A percentile compares a stretch with the other conserved stretches of the same genome.
Conservation (phyloP, 2,797 vertebrate genomes). For the Acipenser ruthenus region DNA sequence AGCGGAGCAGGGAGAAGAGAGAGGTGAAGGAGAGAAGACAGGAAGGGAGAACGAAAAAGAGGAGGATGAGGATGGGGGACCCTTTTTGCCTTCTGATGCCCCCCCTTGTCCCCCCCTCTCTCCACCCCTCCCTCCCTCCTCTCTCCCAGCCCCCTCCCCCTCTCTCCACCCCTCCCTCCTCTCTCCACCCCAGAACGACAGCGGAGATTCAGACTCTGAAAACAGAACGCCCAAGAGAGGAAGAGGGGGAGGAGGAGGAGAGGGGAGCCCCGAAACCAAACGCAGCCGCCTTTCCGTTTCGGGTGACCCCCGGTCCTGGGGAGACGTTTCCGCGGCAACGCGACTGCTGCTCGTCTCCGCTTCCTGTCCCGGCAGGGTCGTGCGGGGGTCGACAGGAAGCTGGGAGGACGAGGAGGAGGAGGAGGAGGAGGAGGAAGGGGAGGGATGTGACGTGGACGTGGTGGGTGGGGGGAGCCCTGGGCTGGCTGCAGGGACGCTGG, state of each 20-base stretch:
- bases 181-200: too few species aligned
- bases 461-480: slow-evolving; percentile 21
- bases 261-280: not conserved
- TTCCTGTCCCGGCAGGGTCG: not conserved
- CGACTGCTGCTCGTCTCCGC: not conserved
- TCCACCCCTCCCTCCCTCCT: slow-evolving; percentile 45
- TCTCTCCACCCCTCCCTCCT: not conserved
- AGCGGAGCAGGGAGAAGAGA: not conserved
- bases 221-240: not conserved
- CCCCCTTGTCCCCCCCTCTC: slow-evolving; percentile 4
- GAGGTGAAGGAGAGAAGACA: not conserved
- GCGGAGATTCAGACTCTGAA: not conserved
- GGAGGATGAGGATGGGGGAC: too few species aligned
- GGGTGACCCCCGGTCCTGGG: too few species aligned
- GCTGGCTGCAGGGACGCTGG: not conserved
- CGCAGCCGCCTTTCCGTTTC: not conserved
- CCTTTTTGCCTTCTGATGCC: too few species aligned
- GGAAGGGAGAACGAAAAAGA: not conserved
- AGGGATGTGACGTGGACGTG: not conserved
- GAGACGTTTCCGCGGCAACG: too few species aligned
- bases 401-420: not conserved
- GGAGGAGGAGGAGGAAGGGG: not conserved
- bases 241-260: not conserved
- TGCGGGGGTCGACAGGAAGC: not conserved
- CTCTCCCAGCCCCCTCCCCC: slow-evolving; percentile 32